Base-by-base conservation (phyloP, 2,888 invertebrate species). In the Caenorhabditis panamensis region DNA sequence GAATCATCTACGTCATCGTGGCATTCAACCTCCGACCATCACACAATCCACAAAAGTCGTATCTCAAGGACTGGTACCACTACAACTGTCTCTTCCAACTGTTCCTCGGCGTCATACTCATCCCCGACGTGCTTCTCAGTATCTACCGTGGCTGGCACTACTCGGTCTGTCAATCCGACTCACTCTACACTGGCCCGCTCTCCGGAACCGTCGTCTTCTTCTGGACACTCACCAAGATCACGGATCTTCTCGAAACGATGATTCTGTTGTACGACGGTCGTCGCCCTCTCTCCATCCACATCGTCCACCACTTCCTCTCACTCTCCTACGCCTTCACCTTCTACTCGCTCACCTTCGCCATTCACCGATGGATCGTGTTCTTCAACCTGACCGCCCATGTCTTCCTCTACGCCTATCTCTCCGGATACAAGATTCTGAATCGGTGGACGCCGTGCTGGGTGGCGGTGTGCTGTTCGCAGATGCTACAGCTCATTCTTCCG, bases 361-460 rank as follows among this genome's bases (percentile, higher is more conserved):
- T 85, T n/a, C 78, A 81, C 49, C 71, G 83, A 59, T 83, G 82
- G 83, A 82, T 85, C 47, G 61, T 84, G 13, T 79, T 82, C 63
- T 56, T 59, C 51, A 85, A 85, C 63, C 64, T 85, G 49, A 18
- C 49, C 24, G 72, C 85, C 20, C 85, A 84, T 49, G 82, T 84
- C 24, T 61, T 85, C 13, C 81, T 85, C 51, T 85, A 83, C 53
- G 44, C 82, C 5, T 85, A 85, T 53, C 69, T 85, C 16, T 81
- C 80, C 16, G 73, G 82, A 1, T 49, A 31, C 44, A 82, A 82
- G 41, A 59, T 83, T n/a, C 47, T 80, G 22, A 61, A 69, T 44
- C 11, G 41, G 13, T 72, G 83, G 59, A 64, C 69, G 3, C 85
- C 85, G n/a, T 85, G 85, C 31, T 85, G 83, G 82, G 77, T 78